phyloP scores from a whole-genome alignment of 2,888 invertebrate species.

The Microctonus aethiopoides region DNA sequence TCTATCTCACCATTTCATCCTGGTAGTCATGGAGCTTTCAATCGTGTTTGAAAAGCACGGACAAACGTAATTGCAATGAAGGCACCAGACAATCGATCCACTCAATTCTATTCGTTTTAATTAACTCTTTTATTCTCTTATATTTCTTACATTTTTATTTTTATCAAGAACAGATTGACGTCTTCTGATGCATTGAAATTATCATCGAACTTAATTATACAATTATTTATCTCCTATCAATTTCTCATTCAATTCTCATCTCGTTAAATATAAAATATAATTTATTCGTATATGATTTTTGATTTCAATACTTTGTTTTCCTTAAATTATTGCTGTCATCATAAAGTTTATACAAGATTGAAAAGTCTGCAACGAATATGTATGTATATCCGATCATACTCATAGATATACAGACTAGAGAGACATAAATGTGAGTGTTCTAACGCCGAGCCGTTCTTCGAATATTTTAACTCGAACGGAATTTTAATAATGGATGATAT shows the following conservation, averaged over 20 bases:
- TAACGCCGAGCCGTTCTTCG: background rate
- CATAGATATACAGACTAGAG: background rate
- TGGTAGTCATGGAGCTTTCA: background rate
- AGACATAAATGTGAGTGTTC: background rate
- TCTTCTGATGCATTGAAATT: background rate
- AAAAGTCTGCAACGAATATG: too few relatives aligned
- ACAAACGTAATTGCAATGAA: background rate
- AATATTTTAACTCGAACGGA: background rate
- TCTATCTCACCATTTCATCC: background rate
- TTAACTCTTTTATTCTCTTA: background rate
- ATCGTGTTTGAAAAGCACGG: background rate
- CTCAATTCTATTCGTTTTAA: constrained; percentile 3
- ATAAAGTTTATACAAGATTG: background rate
- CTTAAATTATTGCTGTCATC: background rate
- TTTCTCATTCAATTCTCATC: too few relatives aligned
- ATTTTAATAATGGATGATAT: constrained; percentile 7
- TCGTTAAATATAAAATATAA: background rate
- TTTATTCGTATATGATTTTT: background rate
- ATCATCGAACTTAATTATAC: background rate
- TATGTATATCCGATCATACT: too few relatives aligned
- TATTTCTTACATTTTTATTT: too few relatives aligned
- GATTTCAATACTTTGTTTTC: background rate
- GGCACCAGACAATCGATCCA: background rate
- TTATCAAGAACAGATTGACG: background rate
- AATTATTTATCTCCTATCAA: background rate